These are phyloP conservation scores for Phortica okadai DNA, from an alignment of 2,888 invertebrate genomes.

Conservation along the genomic window DNA sequence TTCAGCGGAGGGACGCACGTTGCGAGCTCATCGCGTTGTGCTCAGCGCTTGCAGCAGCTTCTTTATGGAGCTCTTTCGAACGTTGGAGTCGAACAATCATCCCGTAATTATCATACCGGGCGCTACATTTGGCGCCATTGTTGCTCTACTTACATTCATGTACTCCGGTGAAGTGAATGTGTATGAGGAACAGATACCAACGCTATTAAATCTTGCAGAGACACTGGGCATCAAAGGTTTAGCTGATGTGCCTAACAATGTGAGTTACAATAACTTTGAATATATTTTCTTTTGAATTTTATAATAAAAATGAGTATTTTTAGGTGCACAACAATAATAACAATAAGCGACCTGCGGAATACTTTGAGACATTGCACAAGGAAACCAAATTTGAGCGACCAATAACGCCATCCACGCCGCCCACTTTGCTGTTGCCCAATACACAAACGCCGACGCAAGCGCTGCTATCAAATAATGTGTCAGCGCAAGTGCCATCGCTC, in stretches of 20 bases:
- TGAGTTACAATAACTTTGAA: slow-evolving; percentile 3
- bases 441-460: slow-evolving; percentile 50
- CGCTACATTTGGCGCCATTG: slow-evolving; percentile 75
- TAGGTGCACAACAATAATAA: slow-evolving; percentile 45
- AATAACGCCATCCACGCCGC: slow-evolving; percentile 50
- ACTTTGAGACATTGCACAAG: slow-evolving; percentile 50
- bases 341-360: slow-evolving; percentile 38
- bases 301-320: background rate
- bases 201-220: slow-evolving; percentile 86
- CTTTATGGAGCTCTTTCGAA: slow-evolving; percentile 89
- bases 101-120: slow-evolving; percentile 76
- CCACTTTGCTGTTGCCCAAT: slow-evolving; percentile 48
- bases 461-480: slow-evolving; percentile 42
- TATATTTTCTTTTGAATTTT: background rate
- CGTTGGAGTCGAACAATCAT: slow-evolving; percentile 74
- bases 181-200: slow-evolving; percentile 86
- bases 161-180: slow-evolving; percentile 93
- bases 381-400: slow-evolving; percentile 52
- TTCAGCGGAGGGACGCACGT: slow-evolving; percentile 88
- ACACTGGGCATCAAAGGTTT: slow-evolving; percentile 89
- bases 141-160: slow-evolving; percentile 89
- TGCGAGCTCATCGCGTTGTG: slow-evolving; percentile 90
- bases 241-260: slow-evolving; percentile 83
- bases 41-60: slow-evolving; percentile 93
- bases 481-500: slow-evolving; percentile 44